Conservation (phyloP, 1,140 invertebrate genomes). For the Lineus longissimus region DNA sequence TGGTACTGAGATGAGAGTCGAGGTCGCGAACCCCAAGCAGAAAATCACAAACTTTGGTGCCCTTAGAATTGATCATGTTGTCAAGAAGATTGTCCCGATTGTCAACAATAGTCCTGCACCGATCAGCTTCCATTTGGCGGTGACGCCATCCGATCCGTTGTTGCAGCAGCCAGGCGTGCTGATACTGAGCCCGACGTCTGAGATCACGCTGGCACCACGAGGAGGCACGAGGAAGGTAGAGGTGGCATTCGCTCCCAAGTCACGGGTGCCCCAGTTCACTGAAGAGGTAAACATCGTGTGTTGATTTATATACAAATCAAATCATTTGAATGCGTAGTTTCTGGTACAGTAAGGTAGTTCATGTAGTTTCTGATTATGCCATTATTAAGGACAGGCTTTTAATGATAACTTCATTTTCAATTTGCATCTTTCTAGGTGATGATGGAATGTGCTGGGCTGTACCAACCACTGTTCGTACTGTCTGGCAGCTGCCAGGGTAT, state of each 20-base stretch:
- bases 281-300: constrained; percentile 47
- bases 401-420: background rate
- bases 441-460: constrained; percentile 47
- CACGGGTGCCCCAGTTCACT: constrained; percentile 46
- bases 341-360: too few species aligned
- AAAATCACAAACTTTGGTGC: constrained; percentile 49
- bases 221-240: constrained; percentile 44
- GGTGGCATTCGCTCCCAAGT: constrained; percentile 39
- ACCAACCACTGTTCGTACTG: constrained; percentile 49
- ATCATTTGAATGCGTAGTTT: too few species aligned
- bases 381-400: too few species aligned
- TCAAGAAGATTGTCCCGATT: constrained; percentile 45
- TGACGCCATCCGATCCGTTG: constrained; percentile 35
- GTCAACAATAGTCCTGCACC: constrained; percentile 50
- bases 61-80: constrained; percentile 37
- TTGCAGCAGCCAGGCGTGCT: constrained; percentile 37
- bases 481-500: constrained; percentile 50
- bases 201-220: constrained; percentile 40
- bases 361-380: too few species aligned
- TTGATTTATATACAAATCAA: too few species aligned
- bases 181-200: constrained; percentile 30
- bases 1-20: constrained; percentile 53
- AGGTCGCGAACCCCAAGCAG: constrained; percentile 45
- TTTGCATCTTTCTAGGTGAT: constrained; percentile 31
- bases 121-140: constrained; percentile 44